Evolutionary conservation across 2,113 vertebrate genomes (phyloP).

Genomic region (Lethenteron reissneri): DNA sequence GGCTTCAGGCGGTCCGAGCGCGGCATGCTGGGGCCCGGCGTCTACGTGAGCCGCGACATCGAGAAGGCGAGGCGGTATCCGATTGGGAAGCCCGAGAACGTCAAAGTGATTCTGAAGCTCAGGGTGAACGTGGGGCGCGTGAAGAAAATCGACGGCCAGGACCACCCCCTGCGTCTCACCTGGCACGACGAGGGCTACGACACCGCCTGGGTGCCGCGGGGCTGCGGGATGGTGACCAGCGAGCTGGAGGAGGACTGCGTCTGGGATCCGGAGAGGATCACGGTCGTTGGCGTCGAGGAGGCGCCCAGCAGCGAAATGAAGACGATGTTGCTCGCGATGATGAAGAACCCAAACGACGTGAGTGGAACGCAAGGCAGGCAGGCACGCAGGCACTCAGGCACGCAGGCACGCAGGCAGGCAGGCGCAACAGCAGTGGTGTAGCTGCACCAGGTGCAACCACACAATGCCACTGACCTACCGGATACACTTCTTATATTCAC

Average conservation of each 20-base stretch:
- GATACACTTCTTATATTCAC: too few species aligned
- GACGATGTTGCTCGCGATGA: too few species aligned
- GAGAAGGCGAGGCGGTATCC: slow-evolving; percentile 8
- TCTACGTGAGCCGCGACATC: slow-evolving; percentile 9
- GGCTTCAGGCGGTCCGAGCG: slow-evolving; percentile 8
- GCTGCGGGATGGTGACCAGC: slow-evolving; percentile 8
- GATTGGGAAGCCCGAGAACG: not conserved
- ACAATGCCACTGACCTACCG: too few species aligned
- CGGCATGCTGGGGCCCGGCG: slow-evolving; percentile 9
- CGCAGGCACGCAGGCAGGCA: too few species aligned
- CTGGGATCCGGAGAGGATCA: slow-evolving; percentile 11
- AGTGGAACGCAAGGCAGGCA: too few species aligned
- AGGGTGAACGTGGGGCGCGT: slow-evolving; percentile 8
- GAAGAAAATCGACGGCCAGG: slow-evolving; percentile 7
- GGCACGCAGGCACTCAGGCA: too few species aligned
- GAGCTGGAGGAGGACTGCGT: slow-evolving; percentile 11
- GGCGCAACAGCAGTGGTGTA: too few species aligned
- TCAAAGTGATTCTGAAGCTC: slow-evolving; percentile 9
- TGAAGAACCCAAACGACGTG: too few species aligned
- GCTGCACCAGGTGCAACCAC: too few species aligned
- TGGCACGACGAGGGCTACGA: slow-evolving; percentile 11
- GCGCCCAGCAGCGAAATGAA: too few species aligned
- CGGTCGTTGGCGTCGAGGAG: slow-evolving; percentile 6
- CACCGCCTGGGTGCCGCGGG: slow-evolving; percentile 9
- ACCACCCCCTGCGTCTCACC: slow-evolving; percentile 7